Evolutionary conservation across 2,888 invertebrate genomes (phyloP), one percentile per base, ranked within the genome.

Genomic region (Caenorhabditis drosophilae): DNA sequence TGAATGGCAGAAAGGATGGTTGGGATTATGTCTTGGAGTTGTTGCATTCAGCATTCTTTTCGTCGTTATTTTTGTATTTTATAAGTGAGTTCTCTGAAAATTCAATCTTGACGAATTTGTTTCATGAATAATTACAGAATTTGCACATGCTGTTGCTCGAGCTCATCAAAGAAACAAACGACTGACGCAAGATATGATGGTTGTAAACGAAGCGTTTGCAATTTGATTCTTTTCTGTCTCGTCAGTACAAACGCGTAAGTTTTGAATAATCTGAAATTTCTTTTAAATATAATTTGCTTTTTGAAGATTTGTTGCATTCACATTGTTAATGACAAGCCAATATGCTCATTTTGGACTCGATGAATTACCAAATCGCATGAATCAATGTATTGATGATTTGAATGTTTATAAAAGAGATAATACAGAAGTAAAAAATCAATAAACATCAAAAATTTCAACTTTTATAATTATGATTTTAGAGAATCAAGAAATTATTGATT

Each of bases 271-370:
- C 15, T 36, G 34, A 12, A 6, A 34, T n/a, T 4, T 3, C n/a
- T 12, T 44, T n/a, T 9, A 1, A n/a, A 27, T 16, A 2, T 35
- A 25, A 26, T 45, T 7, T n/a, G n/a, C n/a, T 18, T 40, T 36
- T 42, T 76, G 48, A 36, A 79, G 78, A 22, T 79, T 80, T 46
- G 73, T 71, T 20, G 78, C 80, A 7, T 76, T 77, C 18, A 67
- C 79, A 3, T 45, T 81, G 34, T 52, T 81, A n/a, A 75, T 81
- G 47, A 77, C 77, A 22, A 74, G 77, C 11, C 80, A 81, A 51
- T 81, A 81, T 52, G 79, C 77, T 22, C 76, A 80, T 55, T 72
- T 77, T 51, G 78, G 80, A 23, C 47, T 81, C 40, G 79, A 79
- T 35, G 69, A 81, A 47, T 66, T 81, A 42, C 81, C 81, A n/a